Evolutionary conservation across 2,888 invertebrate genomes (phyloP), one percentile per base, ranked within the genome.

Genomic region (Zeuzera pyrina): DNA sequence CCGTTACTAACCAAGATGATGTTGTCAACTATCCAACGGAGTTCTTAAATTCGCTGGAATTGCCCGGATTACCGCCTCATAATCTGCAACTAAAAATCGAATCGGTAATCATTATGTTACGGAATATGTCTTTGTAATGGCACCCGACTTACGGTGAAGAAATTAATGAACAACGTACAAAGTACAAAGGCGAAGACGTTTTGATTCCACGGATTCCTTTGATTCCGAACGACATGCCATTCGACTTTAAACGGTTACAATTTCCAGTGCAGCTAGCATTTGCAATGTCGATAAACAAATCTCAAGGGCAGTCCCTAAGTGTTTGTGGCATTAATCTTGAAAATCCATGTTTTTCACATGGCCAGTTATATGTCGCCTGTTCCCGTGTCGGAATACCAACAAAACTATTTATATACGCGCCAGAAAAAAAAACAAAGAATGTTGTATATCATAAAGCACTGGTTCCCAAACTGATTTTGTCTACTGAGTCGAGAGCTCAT

Each of bases 1-100:
- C 24, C 24, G 34, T 34, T 33, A 39, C 29, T 19, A 35, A 36
- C 32, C 28, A 34, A 29, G 34, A 32, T 35, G 34, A 35, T n/a
- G n/a, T n/a, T n/a, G n/a, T n/a, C 26, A 41, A 42, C 3, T 37
- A 38, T 39, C 40, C 40, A 12, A 34, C 39, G 1, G 39, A 43
- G 15, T 41, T 45, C 34, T 40, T 43, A 32, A 43, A 45, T 24
- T 43, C 41, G 12, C 29, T 45, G 33, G 38, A 43, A 12, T 38
- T 40, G 33, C 41, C 41, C 5, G 43, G 41, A 8, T 24, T 45
- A 26, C 41, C 39, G 35, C 40, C 40, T 15, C 42, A 42, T 7
- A 33, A 35, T 33, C 7, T 39, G 16, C 30, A 35, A 29, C 19
- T 8, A n/a, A n/a, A n/a, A n/a, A n/a, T n/a, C n/a, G n/a, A n/a